Evolutionary conservation across 1,140 invertebrate species (phyloP), one percentile per base, ranked within the genome.

Genomic region (Drosophila gunungcola): DNA sequence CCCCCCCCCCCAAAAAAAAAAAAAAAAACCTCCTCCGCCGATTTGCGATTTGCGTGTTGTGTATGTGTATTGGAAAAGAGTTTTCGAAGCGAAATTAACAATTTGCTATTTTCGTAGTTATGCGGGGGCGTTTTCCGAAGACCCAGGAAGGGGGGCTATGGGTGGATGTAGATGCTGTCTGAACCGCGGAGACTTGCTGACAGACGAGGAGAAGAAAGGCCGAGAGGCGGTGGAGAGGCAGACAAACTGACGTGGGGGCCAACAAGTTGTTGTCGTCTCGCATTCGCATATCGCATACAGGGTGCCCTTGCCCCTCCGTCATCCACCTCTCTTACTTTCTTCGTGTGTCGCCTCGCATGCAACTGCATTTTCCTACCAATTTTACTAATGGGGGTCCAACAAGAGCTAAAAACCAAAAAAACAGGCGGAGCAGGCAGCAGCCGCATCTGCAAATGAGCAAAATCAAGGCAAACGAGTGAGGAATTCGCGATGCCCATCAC

Each of bases 11-110:
- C n/a, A n/a, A n/a, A n/a, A n/a, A n/a, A n/a, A n/a, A n/a, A n/a
- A n/a, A n/a, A n/a, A 32, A 34, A 51, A 29, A 13, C 46, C 21
- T 52, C 43, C 16, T 32, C 29, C 6, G 3, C 16, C 29, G n/a
- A 39, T 64, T 42, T 27, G 38, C 43, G 38, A 27, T 63, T 32
- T 76, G 25, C 64, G 49, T 53, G 41, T 72, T 45, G 21, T 21
- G 38, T 69, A 41, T 77, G 77, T 85, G 82, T 62, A 83, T 88
- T 86, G 83, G 75, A 86, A 86, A 86, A 86, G 83, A 86, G 83
- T 86, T 83, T 86, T 68, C 67, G 83, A 79, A 89, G 83, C 79
- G 63, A 86, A 86, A 86, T 86, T 88, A 88, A 88, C 83, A 88
- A 88, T 88, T 88, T 88, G 79, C 84, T 88, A 88, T 88, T 89